phyloP scores from a whole-genome alignment of 2,113 vertebrate species.

The Xenotilapia flavipinnis region DNA sequence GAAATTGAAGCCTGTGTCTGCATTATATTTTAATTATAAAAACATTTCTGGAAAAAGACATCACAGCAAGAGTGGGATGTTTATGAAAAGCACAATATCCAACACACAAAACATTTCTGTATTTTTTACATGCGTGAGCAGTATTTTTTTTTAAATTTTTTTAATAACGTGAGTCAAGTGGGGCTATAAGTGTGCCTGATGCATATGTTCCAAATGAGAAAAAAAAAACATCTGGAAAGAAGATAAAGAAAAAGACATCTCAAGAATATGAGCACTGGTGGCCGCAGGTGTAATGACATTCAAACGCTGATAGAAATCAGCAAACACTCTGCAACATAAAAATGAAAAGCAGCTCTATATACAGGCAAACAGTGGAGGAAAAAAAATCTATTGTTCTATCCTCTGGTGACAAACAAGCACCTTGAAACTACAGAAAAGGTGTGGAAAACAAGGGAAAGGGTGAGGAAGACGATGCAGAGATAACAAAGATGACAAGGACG shows the following conservation, averaged over 20 bases:
- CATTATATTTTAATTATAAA: slow-evolving; percentile 18
- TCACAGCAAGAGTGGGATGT: neutral
- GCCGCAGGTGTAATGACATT: slow-evolving; percentile 39
- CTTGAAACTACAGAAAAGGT: slow-evolving; percentile 14
- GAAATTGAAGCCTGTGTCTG: neutral
- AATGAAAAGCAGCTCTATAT: neutral
- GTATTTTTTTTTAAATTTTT: neutral
- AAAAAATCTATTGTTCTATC: neutral
- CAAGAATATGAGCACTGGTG: slow-evolving; percentile 1
- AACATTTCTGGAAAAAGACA: slow-evolving; percentile 12
- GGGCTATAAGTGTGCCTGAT: slow-evolving; percentile 6
- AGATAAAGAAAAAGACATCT: slow-evolving; percentile 40
- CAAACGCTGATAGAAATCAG: slow-evolving; percentile 49
- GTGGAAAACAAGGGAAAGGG: slow-evolving; percentile 14
- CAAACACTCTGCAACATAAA: slow-evolving; percentile 32
- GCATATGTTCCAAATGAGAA: neutral
- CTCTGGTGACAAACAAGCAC: neutral
- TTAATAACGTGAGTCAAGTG: slow-evolving; percentile 21
- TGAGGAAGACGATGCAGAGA: slow-evolving; percentile 37
- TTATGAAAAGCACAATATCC: neutral
- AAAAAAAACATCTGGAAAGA: slow-evolving; percentile 38
- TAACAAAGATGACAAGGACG: slow-evolving; percentile 33
- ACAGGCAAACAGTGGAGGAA: neutral
- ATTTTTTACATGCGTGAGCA: slow-evolving; percentile 1
- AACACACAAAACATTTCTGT: neutral